A percentile compares a stretch with the other conserved stretches of the same genome.
Evolutionary conservation across 2,113 vertebrate species (phyloP).

Genomic region (Notothenia coriiceps): DNA sequence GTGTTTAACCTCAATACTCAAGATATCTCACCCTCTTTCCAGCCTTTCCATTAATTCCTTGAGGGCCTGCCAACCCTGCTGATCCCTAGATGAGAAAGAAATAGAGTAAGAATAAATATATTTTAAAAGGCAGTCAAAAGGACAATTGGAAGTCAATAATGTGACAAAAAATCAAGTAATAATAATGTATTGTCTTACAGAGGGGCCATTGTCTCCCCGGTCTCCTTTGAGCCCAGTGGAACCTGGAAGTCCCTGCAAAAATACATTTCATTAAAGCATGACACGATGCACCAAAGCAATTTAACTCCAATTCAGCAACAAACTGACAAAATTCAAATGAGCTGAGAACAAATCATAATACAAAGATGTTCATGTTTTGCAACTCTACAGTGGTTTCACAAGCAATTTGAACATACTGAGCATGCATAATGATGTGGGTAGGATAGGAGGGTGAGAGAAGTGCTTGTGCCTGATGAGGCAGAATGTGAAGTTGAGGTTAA

Average conservation of each 20-base stretch:
- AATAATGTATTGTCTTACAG: slow-evolving; percentile 61
- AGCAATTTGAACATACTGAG: slow-evolving; percentile 2
- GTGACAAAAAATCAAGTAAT: slow-evolving; percentile 8
- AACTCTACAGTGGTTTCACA: slow-evolving; percentile 6
- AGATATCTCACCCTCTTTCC: slow-evolving; percentile 89
- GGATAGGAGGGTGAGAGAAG: background rate
- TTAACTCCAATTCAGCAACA: slow-evolving; percentile 12
- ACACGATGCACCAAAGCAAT: background rate
- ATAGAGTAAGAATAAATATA: slow-evolving; percentile 17
- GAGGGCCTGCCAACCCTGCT: slow-evolving; percentile 85
- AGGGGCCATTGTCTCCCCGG: slow-evolving; percentile 67
- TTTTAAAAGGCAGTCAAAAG: slow-evolving; percentile 19
- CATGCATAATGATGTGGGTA: slow-evolving; percentile 14
- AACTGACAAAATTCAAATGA: slow-evolving; percentile 4
- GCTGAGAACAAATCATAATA: background rate
- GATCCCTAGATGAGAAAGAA: slow-evolving; percentile 83
- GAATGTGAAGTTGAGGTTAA: slow-evolving; percentile 25
- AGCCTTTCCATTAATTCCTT: slow-evolving; percentile 84
- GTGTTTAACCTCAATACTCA: slow-evolving; percentile 19
- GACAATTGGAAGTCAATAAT: slow-evolving; percentile 26
- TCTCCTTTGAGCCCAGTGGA: slow-evolving; percentile 80
- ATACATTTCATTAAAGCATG: slow-evolving; percentile 16
- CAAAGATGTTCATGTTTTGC: slow-evolving; percentile 13
- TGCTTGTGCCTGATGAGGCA: slow-evolving; percentile 27
- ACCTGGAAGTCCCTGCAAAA: slow-evolving; percentile 79